Conservation (phyloP, 2,797 vertebrate genomes). For the Catostomus latipinnis region DNA sequence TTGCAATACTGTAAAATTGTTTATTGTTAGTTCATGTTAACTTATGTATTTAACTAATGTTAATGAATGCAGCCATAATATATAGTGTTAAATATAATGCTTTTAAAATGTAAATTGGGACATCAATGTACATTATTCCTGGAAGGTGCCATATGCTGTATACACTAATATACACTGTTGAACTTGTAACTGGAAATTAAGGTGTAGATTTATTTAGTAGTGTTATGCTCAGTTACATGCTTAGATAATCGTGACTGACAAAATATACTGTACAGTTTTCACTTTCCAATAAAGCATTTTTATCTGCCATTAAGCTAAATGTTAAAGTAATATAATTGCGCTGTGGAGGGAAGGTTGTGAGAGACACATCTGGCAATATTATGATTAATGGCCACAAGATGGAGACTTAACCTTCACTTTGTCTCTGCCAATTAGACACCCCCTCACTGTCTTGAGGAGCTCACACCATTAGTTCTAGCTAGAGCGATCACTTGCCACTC, state of each 20-base stretch:
- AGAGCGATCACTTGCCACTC: slow-evolving; percentile 12
- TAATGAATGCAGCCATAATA: no score
- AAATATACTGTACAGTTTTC: neutral
- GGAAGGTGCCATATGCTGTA: neutral
- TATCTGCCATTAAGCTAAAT: slow-evolving; percentile 5
- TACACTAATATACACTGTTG: neutral
- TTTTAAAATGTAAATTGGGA: no score
- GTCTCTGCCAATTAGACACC: slow-evolving; percentile 41
- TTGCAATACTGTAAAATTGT: no score
- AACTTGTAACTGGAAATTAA: neutral
- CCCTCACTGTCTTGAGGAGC: slow-evolving; percentile 29
- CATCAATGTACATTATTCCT: no score
- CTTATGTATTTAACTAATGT: no score
- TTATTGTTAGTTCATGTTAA: no score
- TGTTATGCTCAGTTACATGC: neutral
- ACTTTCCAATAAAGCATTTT: neutral
- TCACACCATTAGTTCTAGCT: neutral
- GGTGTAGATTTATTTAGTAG: neutral
- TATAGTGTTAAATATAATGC: no score
- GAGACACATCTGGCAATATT: slow-evolving; percentile 27
- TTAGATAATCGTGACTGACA: neutral
- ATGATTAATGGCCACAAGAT: slow-evolving; percentile 55
- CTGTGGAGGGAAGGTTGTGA: slow-evolving; percentile 7
- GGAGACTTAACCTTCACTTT: slow-evolving; percentile 53
- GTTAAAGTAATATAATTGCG: slow-evolving; percentile 2